Base-by-base conservation (phyloP, 2,797 vertebrate genomes). In the Eptatretus atami region DNA sequence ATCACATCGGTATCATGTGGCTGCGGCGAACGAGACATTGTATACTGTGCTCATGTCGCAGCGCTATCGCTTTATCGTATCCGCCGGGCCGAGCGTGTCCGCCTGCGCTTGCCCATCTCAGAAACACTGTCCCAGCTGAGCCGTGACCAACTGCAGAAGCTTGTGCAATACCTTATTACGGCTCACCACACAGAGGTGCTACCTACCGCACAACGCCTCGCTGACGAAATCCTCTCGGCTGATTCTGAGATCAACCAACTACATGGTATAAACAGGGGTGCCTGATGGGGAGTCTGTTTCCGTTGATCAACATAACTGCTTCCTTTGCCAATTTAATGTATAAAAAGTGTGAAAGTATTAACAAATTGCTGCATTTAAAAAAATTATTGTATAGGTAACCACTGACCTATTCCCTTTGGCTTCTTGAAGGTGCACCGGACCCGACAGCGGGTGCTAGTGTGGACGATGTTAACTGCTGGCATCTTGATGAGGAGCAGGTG, bases 211-310 rank as follows among this genome's bases (percentile, higher is more conserved):
- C 90, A 96, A 75, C 83, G 81, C 70, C 74, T 96, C 74, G 90
- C 90, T 53, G 90, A 81, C 68, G 78, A 82, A 77, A 87, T 92
- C 75, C 77, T 87, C 66, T 84, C 81, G 66, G 86, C 80, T 73
- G 93, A 96, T 79, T 96, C 90, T 1, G 86, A 96, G 78, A 96
- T 96, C 77, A 96, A 95, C 78, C 90, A 96, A 81, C 86, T 96
- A 66, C 88, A 96, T 63, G 90, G 90, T 95, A 71, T 86, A 86
- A 73, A 69, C 68, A 67, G 11, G 11, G 31, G 19, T 25, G 52
- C 13, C 19, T 63, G 25, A 63, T 31, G 52, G n/a, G 63, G 25
- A 25, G 12, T 63, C 14, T 63, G 63, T 63, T 31, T 63, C 19
- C 19, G 31, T 44, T 44, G 31, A 44, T 44, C 31, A 44, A 44